phyloP scores from a whole-genome alignment of 30 jellyfish, hydroid and myxozoan genomes.

The Aurelia aurita complex sp. Pacific region DNA sequence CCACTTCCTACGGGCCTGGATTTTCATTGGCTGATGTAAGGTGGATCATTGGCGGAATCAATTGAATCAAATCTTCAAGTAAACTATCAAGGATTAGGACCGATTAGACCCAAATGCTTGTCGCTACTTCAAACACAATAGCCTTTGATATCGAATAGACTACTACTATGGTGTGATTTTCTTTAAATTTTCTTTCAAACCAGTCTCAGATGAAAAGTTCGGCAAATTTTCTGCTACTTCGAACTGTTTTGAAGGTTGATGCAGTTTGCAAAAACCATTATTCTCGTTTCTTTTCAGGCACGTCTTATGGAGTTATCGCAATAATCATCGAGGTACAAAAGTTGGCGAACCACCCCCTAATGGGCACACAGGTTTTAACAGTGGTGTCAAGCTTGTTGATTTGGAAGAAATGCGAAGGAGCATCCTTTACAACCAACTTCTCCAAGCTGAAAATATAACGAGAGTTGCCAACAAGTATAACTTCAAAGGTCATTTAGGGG shows the following conservation, averaged over 20 bases:
- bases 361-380: slow-evolving; percentile 87
- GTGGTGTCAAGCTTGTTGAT: slow-evolving; percentile 85
- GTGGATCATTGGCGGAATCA: too few species aligned
- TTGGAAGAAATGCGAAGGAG: slow-evolving; percentile 79
- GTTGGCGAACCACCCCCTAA: slow-evolving; percentile 93
- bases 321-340: slow-evolving; percentile 56
- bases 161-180: too few species aligned
- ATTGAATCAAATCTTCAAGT: too few species aligned
- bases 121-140: too few species aligned
- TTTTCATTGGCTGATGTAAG: too few species aligned
- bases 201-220: too few species aligned
- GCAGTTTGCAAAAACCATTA: not conserved
- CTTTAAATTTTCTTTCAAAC: too few species aligned
- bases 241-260: not conserved
- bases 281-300: slow-evolving; percentile 37
- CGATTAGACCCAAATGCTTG: too few species aligned
- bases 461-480: slow-evolving; percentile 66
- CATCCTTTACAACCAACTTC: slow-evolving; percentile 56
- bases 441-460: slow-evolving; percentile 45
- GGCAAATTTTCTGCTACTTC: not conserved
- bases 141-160: too few species aligned
- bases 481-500: slow-evolving; percentile 93
- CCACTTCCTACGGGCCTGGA: too few species aligned
- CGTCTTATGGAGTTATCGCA: slow-evolving; percentile 64
- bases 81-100: too few species aligned